Evolutionary conservation across 2,888 invertebrate species (phyloP), one percentile per base, ranked within the genome.

Genomic region (Brachyptera risi): DNA sequence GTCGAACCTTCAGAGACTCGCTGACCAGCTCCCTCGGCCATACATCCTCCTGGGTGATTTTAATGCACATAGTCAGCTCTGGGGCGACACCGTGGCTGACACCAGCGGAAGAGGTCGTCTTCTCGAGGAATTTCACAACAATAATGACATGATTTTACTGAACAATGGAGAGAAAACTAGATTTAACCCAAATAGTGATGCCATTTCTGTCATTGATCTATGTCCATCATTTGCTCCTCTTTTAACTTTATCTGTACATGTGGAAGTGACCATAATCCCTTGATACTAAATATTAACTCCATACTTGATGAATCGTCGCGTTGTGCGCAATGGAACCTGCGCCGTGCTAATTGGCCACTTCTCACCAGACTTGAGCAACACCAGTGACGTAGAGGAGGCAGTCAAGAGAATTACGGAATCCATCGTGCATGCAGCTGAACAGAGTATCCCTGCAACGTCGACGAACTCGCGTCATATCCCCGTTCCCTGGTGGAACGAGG

Each of bases 401-500:
- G 31, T 31, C 5, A 31, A 31, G 5, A 5, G 5, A 31, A 11
- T 31, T 5, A 31, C 31, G 5, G 7, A 11, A 7, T 5, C 31
- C 31, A 31, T 31, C 5, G 11, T 31, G 5, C 7, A 19, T 2
- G 44, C 44, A 15, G 24, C 47, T 21, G 24, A 47, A 19, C n/a
- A 47, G 24, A 47, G 21, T 7, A 23, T 47, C 24, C 56, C 26
- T 38, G 38, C 27, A 21, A 51, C 51, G 17, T 51, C 51, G n/a
- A 15, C 26, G 17, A 35, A 40, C n/a, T 23, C 56, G 3, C 40
- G 42, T 1, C 56, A 21, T 21, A 38, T 26, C 2, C 56, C 56
- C 2, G 56, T 56, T 17, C 38, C 40, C 2, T 56, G 38, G 38
- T 56, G 56, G 56, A 56, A 56, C 17, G 21, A 7, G 9, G 56